These are phyloP conservation scores for Hemitrygon akajei DNA, from an alignment of 2,797 vertebrate species.

Conservation along the genomic window DNA sequence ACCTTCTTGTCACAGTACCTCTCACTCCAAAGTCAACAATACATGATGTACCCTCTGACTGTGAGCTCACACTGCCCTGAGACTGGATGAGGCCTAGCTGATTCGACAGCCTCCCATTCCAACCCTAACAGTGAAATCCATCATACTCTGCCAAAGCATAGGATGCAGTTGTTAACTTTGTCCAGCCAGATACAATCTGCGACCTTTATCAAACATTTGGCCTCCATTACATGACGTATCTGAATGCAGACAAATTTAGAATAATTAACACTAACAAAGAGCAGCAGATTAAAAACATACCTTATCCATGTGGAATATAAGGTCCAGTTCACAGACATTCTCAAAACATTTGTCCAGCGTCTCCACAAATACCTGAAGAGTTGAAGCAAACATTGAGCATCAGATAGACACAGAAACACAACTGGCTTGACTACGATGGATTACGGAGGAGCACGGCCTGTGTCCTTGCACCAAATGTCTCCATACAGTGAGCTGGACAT, in stretches of 20 bases:
- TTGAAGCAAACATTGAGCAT: conserved; percentile 13
- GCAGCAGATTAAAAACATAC: conserved; percentile 46
- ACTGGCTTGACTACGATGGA: background rate
- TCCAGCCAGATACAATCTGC: background rate
- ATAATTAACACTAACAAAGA: background rate
- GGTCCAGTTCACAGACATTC: conserved; percentile 71
- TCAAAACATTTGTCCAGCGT: conserved; percentile 75
- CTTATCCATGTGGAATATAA: conserved; percentile 79
- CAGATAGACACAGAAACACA: background rate
- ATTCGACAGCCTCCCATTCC: background rate
- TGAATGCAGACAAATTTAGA: background rate
- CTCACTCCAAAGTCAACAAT: background rate
- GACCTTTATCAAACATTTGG: background rate
- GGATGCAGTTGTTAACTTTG: background rate
- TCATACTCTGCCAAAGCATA: background rate
- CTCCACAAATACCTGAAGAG: conserved; percentile 69
- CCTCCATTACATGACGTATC: background rate
- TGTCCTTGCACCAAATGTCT: too few species aligned
- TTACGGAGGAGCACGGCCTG: background rate
- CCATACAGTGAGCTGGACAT: too few species aligned
- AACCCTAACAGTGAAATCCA: background rate
- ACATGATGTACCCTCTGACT: background rate
- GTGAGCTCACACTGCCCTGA: background rate
- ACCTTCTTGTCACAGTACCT: background rate
- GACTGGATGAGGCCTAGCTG: background rate